Base-by-base conservation (phyloP, 2,113 vertebrate genomes). In the Zingel zingel region DNA sequence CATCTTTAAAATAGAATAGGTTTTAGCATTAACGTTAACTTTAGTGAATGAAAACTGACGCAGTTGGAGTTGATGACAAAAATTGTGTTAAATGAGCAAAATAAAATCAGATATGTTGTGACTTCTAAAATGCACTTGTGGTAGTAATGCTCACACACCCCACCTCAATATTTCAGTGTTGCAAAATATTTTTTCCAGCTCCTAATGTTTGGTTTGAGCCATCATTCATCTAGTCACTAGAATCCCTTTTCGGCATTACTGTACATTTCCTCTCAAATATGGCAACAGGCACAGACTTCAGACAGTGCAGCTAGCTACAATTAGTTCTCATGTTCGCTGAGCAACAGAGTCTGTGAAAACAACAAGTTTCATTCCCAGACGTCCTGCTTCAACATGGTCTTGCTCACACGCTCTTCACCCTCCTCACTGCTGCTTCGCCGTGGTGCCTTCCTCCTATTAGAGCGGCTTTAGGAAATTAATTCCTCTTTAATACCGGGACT, bases 71-170 rank as follows among this genome's bases (percentile, higher is more conserved):
- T n/a, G 63, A 85, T 77, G 48, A 83, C 48, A 53, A 84, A 83
- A 88, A 85, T 30, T n/a, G 79, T 83, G 86, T 90, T 91, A 86
- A 91, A 82, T 63, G 65, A 74, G 66, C 12, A 81, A 88, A 83
- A 85, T 19, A 81, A 87, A 70, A 79, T 61, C 54, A 50, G 58
- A 78, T 57, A 71, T 79, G 79, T 75, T 73, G 81, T 87, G 78
- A 83, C 56, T 68, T 39, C 39, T 84, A 75, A 88, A 95, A 94
- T 90, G 94, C 94, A 95, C 94, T 94, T 94, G 89, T 89, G 93
- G 94, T 89, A 79, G 71, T 74, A 74, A 88, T 68, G 72, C 83
- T 86, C 70, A 2, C 76, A 58, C 76, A 74, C 73, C 78, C 81
- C 50, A 25, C 86, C 50, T 82, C 57, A 62, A 79, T 51, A 59